Percentiles rank a stretch among this genome's conserved stretches.
phyloP scores from a whole-genome alignment of 1,140 invertebrate species.

The Scaptomyza pallida region DNA sequence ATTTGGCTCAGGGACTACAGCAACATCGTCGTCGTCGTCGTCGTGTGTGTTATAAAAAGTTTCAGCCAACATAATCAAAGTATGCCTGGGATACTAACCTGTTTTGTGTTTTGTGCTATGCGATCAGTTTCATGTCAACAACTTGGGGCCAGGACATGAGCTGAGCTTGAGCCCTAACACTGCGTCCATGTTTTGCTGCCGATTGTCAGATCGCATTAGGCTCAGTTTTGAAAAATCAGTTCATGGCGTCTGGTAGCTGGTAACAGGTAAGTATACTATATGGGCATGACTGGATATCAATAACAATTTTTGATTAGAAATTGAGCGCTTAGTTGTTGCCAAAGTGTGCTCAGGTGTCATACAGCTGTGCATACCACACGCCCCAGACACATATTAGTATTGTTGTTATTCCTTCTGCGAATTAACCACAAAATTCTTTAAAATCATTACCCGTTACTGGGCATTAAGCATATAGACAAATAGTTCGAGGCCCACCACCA shows the following conservation, averaged over 20 bases:
- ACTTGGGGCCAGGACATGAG: constrained; percentile 68
- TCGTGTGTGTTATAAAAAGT: constrained; percentile 72
- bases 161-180: constrained; percentile 12
- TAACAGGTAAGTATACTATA: neutral
- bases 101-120: constrained; percentile 29
- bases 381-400: neutral
- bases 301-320: constrained; percentile 49
- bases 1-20: constrained; percentile 41
- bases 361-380: constrained; percentile 58
- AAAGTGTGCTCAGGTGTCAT: constrained; percentile 69
- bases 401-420: constrained; percentile 1
- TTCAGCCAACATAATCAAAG: constrained; percentile 56
- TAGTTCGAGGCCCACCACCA: constrained; percentile 30
- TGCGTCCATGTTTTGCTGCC: constrained; percentile 63
- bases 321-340: constrained; percentile 30
- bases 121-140: constrained; percentile 65
- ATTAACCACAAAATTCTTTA: constrained; percentile 48
- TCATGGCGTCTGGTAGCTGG: constrained; percentile 16
- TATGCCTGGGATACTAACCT: constrained; percentile 46
- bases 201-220: constrained; percentile 72
- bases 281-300: constrained; percentile 29
- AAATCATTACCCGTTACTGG: constrained; percentile 23
- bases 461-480: constrained; percentile 45
- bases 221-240: constrained; percentile 27
- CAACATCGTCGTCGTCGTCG: constrained; percentile 49